Conservation (phyloP, 2,888 invertebrate species). For the Agrypnus murinus region DNA sequence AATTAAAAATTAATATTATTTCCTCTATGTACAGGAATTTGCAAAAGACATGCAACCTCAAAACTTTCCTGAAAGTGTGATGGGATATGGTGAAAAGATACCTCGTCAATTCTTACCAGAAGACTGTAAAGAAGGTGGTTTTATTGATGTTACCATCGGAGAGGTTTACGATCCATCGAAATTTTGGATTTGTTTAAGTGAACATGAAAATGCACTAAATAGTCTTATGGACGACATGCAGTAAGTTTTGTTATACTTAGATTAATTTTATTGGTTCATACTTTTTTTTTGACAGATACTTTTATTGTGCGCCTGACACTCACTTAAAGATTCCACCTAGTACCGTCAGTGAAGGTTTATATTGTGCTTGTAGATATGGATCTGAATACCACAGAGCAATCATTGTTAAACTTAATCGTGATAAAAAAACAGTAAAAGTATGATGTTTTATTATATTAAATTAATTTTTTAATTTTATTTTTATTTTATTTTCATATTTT, state of each 20-base stretch:
- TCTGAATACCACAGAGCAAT: constrained; percentile 74
- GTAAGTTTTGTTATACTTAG: constrained; percentile 61
- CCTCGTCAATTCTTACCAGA: constrained; percentile 53
- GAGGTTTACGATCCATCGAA: constrained; percentile 76
- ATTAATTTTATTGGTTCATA: background rate
- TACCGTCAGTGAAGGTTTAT: constrained; percentile 68
- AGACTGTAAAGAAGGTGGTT: constrained; percentile 39
- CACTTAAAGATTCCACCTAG: constrained; percentile 56
- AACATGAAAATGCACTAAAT: constrained; percentile 67
- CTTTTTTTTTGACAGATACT: background rate
- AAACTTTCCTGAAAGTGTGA: constrained; percentile 43
- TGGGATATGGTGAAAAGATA: constrained; percentile 49
- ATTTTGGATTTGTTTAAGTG: constrained; percentile 73
- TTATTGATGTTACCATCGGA: constrained; percentile 70
- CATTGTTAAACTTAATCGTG: constrained; percentile 66
- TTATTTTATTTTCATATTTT: constrained; percentile 47
- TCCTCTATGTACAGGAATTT: constrained; percentile 1
- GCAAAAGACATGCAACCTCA: background rate
- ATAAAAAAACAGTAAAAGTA: constrained; percentile 65
- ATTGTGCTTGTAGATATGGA: constrained; percentile 71
- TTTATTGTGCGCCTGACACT: background rate
- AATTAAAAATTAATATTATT: no score
- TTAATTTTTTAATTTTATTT: constrained; percentile 12
- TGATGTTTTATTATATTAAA: background rate
- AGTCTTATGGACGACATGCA: constrained; percentile 74